These are phyloP conservation scores for Sinocyclocheilus anshuiensis DNA, from an alignment of 2,113 vertebrate species.

Conservation along the genomic window DNA sequence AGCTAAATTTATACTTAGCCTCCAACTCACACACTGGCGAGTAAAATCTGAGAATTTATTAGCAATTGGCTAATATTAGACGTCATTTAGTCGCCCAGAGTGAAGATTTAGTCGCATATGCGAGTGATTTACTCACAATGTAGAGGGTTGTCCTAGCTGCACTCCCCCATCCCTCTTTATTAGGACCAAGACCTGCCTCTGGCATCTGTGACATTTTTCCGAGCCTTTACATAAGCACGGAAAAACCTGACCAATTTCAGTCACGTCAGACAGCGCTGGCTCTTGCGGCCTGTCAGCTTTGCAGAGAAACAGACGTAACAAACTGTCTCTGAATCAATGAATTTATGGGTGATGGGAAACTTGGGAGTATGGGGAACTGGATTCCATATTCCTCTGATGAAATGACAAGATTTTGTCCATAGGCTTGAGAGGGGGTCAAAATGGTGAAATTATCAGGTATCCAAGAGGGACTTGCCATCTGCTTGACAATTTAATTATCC, in stretches of 20 bases:
- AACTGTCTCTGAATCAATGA: conserved; percentile 39
- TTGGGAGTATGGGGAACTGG: not conserved
- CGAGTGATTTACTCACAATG: too few relatives aligned
- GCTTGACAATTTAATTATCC: conserved; percentile 58
- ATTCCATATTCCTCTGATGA: conserved; percentile 42
- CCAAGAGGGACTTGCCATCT: conserved; percentile 59
- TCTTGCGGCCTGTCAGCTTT: conserved; percentile 39
- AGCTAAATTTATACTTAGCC: too few relatives aligned
- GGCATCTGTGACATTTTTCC: conserved; percentile 49
- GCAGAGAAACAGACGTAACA: conserved; percentile 4
- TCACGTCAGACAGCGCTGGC: conserved; percentile 41
- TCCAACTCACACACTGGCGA: too few relatives aligned
- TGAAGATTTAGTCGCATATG: too few relatives aligned
- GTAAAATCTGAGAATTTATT: too few relatives aligned
- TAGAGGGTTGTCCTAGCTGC: conserved; percentile 23
- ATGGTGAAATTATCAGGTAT: conserved; percentile 59
- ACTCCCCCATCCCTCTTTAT: conserved; percentile 40
- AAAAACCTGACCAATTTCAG: conserved; percentile 56
- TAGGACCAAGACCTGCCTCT: conserved; percentile 47
- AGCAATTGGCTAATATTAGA: too few relatives aligned
- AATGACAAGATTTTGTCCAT: conserved; percentile 51
- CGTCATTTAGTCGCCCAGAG: too few relatives aligned
- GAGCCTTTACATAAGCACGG: conserved; percentile 56
- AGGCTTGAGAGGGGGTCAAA: conserved; percentile 53
- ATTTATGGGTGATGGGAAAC: conserved; percentile 15